These are phyloP conservation scores for Gryon sp. DNA, from an alignment of 1,140 invertebrate species.

Conservation along the genomic window DNA sequence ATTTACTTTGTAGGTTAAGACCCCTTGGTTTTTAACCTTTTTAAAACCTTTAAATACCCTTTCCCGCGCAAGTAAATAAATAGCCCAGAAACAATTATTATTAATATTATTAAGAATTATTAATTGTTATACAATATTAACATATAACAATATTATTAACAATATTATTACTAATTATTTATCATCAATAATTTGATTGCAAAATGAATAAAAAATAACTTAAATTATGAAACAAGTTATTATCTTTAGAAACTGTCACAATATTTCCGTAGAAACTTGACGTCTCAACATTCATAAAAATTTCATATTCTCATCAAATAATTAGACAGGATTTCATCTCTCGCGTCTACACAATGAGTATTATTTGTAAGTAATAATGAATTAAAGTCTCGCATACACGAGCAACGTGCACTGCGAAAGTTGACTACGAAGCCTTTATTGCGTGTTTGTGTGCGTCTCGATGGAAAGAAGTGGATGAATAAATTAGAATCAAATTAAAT, in stretches of 20 bases:
- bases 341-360: constrained; percentile 41
- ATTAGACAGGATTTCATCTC: constrained; percentile 35
- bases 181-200: too few species aligned
- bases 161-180: too few species aligned
- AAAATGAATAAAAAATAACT: too few species aligned
- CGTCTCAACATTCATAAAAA: neutral
- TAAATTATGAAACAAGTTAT: neutral
- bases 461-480: constrained; percentile 44
- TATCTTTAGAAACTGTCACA: constrained; percentile 17
- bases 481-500: constrained; percentile 52
- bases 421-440: constrained; percentile 51
- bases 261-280: constrained; percentile 1
- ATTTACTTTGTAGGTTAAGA: too few species aligned
- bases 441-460: constrained; percentile 25
- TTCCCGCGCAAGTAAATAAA: too few species aligned
- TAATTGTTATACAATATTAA: too few species aligned
- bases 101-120: too few species aligned
- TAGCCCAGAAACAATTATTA: too few species aligned
- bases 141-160: too few species aligned
- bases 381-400: constrained; percentile 35
- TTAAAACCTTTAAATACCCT: too few species aligned
- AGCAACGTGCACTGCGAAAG: constrained; percentile 47
- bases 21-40: too few species aligned
- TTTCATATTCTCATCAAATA: constrained; percentile 38
- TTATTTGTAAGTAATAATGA: constrained; percentile 41